A percentile compares a stretch with the other conserved stretches of the same genome.
These are phyloP conservation scores for Girardia tigrina DNA, from an alignment of 2,888 invertebrate species.

Conservation along the genomic window DNA sequence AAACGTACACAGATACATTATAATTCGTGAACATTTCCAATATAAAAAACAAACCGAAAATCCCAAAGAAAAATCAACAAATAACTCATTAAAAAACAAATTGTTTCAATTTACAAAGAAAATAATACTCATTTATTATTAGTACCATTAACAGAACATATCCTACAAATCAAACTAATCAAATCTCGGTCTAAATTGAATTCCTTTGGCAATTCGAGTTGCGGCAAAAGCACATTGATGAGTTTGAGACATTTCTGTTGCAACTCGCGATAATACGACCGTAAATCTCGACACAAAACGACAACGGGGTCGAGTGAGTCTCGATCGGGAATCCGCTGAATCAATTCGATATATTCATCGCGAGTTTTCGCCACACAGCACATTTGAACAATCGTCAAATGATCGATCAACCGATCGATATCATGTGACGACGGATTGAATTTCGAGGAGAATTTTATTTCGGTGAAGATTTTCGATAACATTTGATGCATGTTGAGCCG, in stretches of 20 bases:
- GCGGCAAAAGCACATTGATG: neutral
- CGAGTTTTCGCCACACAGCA: neutral
- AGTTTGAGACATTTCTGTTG: neutral
- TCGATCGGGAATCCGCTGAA: neutral
- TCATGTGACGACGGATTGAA: neutral
- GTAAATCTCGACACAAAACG: conserved; percentile 1
- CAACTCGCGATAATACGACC: neutral
- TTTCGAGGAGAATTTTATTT: neutral
- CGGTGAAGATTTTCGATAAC: neutral
- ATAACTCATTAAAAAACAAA: too few species aligned
- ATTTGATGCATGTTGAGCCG: neutral
- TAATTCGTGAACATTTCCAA: too few species aligned
- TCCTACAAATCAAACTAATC: neutral
- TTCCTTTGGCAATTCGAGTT: neutral
- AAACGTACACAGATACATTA: too few species aligned
- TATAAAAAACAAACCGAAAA: too few species aligned
- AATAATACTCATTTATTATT: too few species aligned
- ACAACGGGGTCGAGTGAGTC: neutral
- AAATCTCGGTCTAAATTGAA: neutral
- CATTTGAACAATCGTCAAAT: neutral
- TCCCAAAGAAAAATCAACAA: too few species aligned
- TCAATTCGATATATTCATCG: neutral
- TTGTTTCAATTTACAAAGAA: too few species aligned
- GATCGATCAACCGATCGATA: conserved; percentile 1
- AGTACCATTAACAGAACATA: neutral